Evolutionary conservation across 2,797 vertebrate genomes (phyloP).

Genomic region (Phataginus tetradactyla): DNA sequence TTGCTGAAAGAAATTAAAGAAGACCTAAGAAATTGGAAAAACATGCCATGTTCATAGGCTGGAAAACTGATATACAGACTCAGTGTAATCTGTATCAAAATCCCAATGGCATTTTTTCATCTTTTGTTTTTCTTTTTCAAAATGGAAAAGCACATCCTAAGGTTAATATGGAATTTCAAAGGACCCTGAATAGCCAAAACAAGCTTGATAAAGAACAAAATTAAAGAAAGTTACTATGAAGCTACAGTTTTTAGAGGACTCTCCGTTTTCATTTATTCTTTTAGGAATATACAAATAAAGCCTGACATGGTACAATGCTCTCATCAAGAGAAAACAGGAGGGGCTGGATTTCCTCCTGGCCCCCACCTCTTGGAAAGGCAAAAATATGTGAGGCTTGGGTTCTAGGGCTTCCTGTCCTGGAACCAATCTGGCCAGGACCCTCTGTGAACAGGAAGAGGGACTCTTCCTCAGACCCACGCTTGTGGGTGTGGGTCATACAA

Average conservation of each 20-base stretch:
- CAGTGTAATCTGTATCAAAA: not conserved
- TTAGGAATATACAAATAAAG: constrained; percentile 84
- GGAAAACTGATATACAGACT: not conserved
- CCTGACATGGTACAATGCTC: constrained; percentile 71
- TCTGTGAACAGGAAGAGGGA: not conserved
- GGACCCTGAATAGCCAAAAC: not conserved
- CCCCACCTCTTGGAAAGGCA: constrained; percentile 68
- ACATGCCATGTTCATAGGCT: not conserved
- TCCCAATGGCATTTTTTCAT: not conserved
- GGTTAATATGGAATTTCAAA: not conserved
- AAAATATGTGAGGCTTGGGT: not conserved
- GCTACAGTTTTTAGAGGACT: too few species aligned
- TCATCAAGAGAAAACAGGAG: constrained; percentile 73
- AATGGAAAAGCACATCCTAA: not conserved
- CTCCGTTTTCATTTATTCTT: constrained; percentile 80
- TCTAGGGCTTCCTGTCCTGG: not conserved
- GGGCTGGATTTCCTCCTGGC: not conserved
- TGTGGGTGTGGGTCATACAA: not conserved
- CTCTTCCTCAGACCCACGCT: not conserved
- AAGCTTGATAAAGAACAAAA: not conserved
- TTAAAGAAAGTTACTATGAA: not conserved
- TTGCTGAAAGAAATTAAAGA: not conserved
- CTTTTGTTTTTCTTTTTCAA: not conserved
- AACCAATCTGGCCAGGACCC: not conserved
- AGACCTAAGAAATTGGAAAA: not conserved